Conservation (phyloP, 2,888 invertebrate genomes). For the Scaptomyza cyrtandrae region DNA sequence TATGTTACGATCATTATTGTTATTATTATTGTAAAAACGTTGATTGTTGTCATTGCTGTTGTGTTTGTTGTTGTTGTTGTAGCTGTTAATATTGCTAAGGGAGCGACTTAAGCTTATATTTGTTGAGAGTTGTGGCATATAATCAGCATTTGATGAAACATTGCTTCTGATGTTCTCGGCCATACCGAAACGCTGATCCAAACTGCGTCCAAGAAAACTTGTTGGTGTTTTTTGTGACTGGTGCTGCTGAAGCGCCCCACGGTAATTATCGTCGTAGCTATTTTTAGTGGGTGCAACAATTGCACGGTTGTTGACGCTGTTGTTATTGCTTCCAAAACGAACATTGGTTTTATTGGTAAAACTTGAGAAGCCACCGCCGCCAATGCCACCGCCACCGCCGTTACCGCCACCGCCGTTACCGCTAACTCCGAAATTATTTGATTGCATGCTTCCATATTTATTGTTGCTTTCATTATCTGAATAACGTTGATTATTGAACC, state of each 20-base stretch:
- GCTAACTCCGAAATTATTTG: conserved; percentile 16
- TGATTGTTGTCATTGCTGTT: conserved; percentile 18
- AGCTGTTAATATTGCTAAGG: conserved; percentile 23
- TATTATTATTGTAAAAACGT: conserved; percentile 19
- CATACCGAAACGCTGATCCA: conserved; percentile 35
- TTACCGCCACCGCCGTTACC: not conserved
- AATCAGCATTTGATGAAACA: conserved; percentile 10
- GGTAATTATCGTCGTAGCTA: conserved; percentile 28
- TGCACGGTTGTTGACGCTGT: conserved; percentile 3
- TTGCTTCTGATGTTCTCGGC: conserved; percentile 9
- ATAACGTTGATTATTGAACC: conserved; percentile 36
- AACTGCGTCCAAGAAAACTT: conserved; percentile 25
- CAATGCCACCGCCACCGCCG: not conserved
- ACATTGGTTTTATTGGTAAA: conserved; percentile 23
- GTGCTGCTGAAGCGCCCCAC: conserved; percentile 22
- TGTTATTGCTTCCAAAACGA: conserved; percentile 25
- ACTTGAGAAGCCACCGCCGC: conserved; percentile 11
- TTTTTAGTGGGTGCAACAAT: conserved; percentile 19
- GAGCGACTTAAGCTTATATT: conserved; percentile 30
- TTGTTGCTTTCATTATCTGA: conserved; percentile 29
- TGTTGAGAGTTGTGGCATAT: conserved; percentile 4
- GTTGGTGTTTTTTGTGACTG: conserved; percentile 10
- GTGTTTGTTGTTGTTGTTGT: not conserved
- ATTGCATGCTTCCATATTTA: conserved; percentile 37
- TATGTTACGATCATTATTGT: conserved; percentile 6